These are phyloP conservation scores for Hoplias malabaricus DNA, from an alignment of 2,113 vertebrate species.

Conservation along the genomic window DNA sequence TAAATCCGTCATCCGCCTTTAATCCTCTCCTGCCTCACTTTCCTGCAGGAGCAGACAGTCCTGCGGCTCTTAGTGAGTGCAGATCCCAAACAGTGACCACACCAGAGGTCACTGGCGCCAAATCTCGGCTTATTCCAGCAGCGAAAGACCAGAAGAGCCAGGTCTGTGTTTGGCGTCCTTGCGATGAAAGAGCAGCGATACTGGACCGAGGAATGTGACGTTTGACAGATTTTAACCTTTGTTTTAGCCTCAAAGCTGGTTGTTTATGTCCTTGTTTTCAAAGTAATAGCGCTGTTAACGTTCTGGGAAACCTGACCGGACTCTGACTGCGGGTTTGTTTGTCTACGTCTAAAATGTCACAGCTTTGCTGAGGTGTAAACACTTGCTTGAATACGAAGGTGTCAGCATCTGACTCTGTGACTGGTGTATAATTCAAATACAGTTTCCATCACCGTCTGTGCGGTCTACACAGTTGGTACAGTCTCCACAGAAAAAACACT, in stretches of 20 bases:
- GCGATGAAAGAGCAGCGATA: slow-evolving; percentile 2
- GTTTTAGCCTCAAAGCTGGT: background rate
- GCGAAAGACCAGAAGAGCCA: too few species aligned
- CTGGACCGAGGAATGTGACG: background rate
- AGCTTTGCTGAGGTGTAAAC: too few species aligned
- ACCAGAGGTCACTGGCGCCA: background rate
- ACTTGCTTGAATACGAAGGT: too few species aligned
- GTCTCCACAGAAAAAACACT: too few species aligned
- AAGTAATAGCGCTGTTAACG: background rate
- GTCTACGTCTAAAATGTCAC: too few species aligned
- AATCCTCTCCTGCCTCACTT: background rate
- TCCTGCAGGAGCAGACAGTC: background rate
- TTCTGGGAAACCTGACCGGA: background rate
- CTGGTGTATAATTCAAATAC: too few species aligned
- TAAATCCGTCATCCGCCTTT: background rate
- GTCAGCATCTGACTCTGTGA: too few species aligned
- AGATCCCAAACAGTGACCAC: background rate
- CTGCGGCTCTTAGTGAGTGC: background rate
- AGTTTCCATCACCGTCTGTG: too few species aligned
- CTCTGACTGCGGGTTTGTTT: background rate
- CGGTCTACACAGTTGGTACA: too few species aligned
- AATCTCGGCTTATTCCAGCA: background rate
- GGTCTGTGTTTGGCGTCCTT: background rate
- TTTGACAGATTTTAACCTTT: slow-evolving; percentile 24
- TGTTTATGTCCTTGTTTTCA: background rate